These are phyloP conservation scores for Bostrychus sinensis DNA, from an alignment of 2,113 vertebrate species.

Conservation along the genomic window DNA sequence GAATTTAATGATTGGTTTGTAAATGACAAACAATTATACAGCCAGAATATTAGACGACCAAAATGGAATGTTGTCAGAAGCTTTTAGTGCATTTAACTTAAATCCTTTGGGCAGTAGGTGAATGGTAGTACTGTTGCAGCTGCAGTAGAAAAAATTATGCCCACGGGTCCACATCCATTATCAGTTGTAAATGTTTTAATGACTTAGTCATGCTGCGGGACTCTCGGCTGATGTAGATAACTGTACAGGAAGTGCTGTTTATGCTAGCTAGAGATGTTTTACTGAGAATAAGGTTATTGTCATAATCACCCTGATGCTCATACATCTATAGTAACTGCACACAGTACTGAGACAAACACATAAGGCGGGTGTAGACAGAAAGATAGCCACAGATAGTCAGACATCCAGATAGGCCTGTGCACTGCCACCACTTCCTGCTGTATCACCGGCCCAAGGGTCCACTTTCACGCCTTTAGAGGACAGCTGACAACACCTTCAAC, in stretches of 20 bases:
- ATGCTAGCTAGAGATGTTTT: constrained; percentile 21
- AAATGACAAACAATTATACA: neutral
- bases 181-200: constrained; percentile 48
- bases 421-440: constrained; percentile 40
- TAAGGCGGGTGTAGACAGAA: constrained; percentile 37
- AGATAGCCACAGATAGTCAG: constrained; percentile 13
- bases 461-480: constrained; percentile 61
- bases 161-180: constrained; percentile 25
- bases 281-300: constrained; percentile 36
- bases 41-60: neutral
- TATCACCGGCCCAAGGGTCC: constrained; percentile 48
- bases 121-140: neutral
- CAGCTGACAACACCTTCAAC: constrained; percentile 55
- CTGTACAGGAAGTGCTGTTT: constrained; percentile 17
- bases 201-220: constrained; percentile 35
- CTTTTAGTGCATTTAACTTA: neutral
- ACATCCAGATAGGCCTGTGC: constrained; percentile 30
- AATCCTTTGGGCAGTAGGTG: neutral
- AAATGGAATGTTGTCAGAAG: too few relatives aligned
- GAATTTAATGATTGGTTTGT: neutral
- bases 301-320: constrained; percentile 28
- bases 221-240: constrained; percentile 43
- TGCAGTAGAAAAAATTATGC: constrained; percentile 24
- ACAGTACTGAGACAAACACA: neutral
- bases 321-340: constrained; percentile 2